A percentile compares a stretch with the other conserved stretches of the same genome.
These are phyloP conservation scores for Artibeus lituratus DNA, from an alignment of 2,797 vertebrate species.

Conservation along the genomic window DNA sequence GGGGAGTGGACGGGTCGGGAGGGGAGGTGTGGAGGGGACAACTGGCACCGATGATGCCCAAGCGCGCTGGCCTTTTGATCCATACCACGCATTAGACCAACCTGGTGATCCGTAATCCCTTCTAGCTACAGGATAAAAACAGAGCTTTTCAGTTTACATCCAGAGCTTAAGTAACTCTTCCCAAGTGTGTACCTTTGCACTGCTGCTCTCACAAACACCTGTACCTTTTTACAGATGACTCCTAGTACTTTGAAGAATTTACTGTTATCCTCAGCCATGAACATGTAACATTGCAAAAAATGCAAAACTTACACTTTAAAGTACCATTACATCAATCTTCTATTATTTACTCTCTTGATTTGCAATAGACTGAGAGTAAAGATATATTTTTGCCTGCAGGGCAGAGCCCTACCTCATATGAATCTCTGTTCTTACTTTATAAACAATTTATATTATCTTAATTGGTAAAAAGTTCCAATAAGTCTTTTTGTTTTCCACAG, in stretches of 20 bases:
- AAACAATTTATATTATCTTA: background rate
- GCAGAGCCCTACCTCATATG: background rate
- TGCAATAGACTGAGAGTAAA: background rate
- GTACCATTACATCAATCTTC: background rate
- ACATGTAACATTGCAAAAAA: background rate
- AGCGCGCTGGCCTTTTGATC: background rate
- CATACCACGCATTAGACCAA: background rate
- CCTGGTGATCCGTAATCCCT: background rate
- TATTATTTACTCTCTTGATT: slow-evolving; percentile 18
- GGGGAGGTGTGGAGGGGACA: background rate
- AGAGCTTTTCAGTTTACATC: background rate
- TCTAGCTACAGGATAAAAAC: background rate
- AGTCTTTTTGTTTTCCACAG: background rate
- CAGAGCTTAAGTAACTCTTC: background rate
- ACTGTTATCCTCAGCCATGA: background rate
- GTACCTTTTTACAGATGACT: background rate
- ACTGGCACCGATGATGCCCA: background rate
- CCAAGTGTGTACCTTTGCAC: background rate
- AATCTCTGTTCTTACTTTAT: background rate
- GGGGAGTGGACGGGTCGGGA: fast-evolving
- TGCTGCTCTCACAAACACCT: background rate
- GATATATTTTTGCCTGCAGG: background rate
- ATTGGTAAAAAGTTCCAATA: background rate
- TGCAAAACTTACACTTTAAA: background rate
- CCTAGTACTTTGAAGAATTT: background rate